Base-by-base conservation (phyloP, 1,140 invertebrate species). In the Aphidius ervi region DNA sequence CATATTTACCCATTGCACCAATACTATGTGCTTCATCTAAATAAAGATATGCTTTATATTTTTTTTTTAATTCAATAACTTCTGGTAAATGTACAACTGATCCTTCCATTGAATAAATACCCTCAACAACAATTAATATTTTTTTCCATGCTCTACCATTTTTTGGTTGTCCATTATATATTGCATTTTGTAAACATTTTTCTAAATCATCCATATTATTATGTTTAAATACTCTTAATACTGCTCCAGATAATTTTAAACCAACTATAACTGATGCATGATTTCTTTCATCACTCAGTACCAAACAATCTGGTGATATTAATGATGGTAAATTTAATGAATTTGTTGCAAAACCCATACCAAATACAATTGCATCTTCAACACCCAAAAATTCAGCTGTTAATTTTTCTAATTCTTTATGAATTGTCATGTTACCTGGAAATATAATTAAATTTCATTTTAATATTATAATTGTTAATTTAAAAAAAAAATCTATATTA, bases 331-430 rank as follows among this genome's bases (percentile, higher is more conserved):
- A 83, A 74, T 96, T 97, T 61, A 98, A 85, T 0, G 95, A 86
- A 81, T 99, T 99, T 2, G 97, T 99, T 31, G 95, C 96, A 80
- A 98, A 99, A 5, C 97, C 97, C 97, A 99, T 99, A 46, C 94
- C 94, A 79, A 97, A 95, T 9, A 95, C 92, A 61, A 99, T 91
- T 5, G 94, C 92, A 64, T 88, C 94, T 75, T 99, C 97, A 0
- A 91, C 89, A 16, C 94, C 94, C n/a, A 99, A 71, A 83, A 95
- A 99, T 67, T 86, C 81, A 0, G 96, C 94, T 1, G 94, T 90
- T 42, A 93, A 73, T 52, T 81, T 74, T 81, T 99, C 97, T 47
- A 99, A 80, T 71, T 98, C 86, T 1, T 80, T 69, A 66, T 97
- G 94, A 66, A 94, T 82, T 50, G 83, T 65, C 86, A 85, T 68